phyloP scores from a whole-genome alignment of 2,888 invertebrate genomes.

The Cactoblastis cactorum region DNA sequence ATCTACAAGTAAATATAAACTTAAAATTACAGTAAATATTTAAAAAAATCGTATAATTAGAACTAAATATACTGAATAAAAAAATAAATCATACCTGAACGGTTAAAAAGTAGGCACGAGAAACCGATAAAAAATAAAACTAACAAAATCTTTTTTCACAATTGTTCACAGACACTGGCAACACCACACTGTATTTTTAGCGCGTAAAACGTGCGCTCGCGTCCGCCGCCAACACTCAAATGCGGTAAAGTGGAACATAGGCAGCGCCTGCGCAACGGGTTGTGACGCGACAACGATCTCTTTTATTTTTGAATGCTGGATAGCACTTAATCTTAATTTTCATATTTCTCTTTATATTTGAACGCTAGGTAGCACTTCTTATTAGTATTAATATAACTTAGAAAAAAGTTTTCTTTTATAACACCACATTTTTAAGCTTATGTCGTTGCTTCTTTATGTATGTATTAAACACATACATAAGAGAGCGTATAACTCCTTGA shows the following conservation, averaged over 20 bases:
- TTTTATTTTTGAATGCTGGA: background rate
- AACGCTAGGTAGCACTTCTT: no score
- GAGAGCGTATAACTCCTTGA: no score
- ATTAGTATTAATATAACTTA: no score
- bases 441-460: no score
- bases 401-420: no score
- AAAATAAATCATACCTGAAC: background rate
- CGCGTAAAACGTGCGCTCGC: slow-evolving; percentile 44
- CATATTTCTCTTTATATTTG: no score
- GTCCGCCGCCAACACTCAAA: slow-evolving; percentile 54
- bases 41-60: no score
- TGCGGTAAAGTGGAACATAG: slow-evolving; percentile 75
- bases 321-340: background rate
- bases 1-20: no score
- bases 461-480: no score
- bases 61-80: background rate
- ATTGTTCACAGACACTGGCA: slow-evolving; percentile 3
- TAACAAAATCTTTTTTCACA: slow-evolving; percentile 7
- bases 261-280: slow-evolving; percentile 58
- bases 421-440: no score
- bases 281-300: slow-evolving; percentile 29
- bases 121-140: slow-evolving; percentile 2
- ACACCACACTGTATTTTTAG: slow-evolving; percentile 20
- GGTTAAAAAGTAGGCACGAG: background rate
- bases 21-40: no score